Base-by-base conservation (phyloP, 2,113 vertebrate genomes). In the Phrynosoma platyrhinos region DNA sequence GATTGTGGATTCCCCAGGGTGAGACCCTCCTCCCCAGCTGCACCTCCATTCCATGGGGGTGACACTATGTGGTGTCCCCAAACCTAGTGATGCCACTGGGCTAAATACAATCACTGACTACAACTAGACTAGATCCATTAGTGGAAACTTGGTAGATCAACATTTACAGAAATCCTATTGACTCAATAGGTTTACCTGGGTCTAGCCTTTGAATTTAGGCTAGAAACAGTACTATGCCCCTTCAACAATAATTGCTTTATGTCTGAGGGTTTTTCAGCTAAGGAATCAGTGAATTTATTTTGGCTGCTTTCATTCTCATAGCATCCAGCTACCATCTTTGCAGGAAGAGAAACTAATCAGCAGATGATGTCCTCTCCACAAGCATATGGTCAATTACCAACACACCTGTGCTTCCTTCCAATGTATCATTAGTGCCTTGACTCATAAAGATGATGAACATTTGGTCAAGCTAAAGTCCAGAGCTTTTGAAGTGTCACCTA, bases 311-410 rank as follows among this genome's bases (percentile, higher is more conserved):
- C 27, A 16, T 21, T 78, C 14, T 12, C 30, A 76, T 9, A 25
- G 13, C 16, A 66, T n/a, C 9, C 36, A 27, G 9, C 25, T 16
- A 77, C 16, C 40, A 47, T n/a, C 47, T 76, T 77, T 77, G 71
- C 66, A 42, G 36, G 7, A 42, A 78, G 36, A 18, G 13, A 69
- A 66, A 25, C 55, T 23, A 10, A 66, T n/a, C 55, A 77, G 64
- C 74, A 78, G 55, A 25, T 77, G 23, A 84, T 32, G 10, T 74
- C 69, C 18, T 36, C 47, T 84, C 30, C 20, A 20, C 3, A 32
- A 77, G 72, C 55, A 77, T 66, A 77, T 64, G 74, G 84, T n/a
- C 74, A 85, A 76, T 85, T 85, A 85, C 20, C 7, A 64, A 30
- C 10, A 30, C 0, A 1, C 21, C 32, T 52, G 2, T 47, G 74